Percentiles rank a stretch among this genome's conserved stretches.
Evolutionary conservation across 2,888 invertebrate species (phyloP).

Genomic region (Ariolimax columbianus): DNA sequence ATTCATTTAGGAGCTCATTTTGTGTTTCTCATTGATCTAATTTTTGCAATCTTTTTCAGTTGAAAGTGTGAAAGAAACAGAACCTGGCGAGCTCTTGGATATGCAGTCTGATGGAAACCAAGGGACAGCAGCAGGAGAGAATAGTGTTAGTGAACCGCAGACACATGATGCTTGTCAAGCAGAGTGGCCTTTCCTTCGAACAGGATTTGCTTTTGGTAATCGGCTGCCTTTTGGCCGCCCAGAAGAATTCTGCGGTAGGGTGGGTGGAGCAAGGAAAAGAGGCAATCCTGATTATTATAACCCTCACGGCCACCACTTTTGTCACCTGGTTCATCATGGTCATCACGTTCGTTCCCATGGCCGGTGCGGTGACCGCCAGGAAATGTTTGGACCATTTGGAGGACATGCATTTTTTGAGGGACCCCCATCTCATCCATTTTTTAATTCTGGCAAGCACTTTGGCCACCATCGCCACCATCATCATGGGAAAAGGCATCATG

Average conservation of each 20-base stretch:
- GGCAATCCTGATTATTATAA: slow-evolving; percentile 7
- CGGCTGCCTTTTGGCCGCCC: slow-evolving; percentile 15
- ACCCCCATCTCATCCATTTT: neutral
- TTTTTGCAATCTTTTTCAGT: slow-evolving; percentile 12
- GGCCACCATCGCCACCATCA: neutral
- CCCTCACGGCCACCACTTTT: neutral
- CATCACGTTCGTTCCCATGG: slow-evolving; percentile 11
- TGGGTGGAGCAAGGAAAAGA: slow-evolving; percentile 12
- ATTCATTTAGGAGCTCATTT: neutral
- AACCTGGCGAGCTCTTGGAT: neutral
- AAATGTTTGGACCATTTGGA: slow-evolving; percentile 27
- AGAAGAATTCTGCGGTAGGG: slow-evolving; percentile 1
- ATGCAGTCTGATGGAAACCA: neutral
- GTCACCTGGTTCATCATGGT: neutral
- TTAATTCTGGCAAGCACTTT: neutral
- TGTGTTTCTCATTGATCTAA: neutral
- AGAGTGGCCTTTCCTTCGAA: neutral
- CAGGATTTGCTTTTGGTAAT: neutral
- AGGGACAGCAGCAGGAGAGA: neutral
- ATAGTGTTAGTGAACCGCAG: neutral
- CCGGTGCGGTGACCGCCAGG: neutral
- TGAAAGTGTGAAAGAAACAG: slow-evolving; percentile 20
- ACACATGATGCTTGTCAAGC: slow-evolving; percentile 4
- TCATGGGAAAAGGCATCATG: neutral
- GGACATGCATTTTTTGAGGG: slow-evolving; percentile 12